phyloP scores from a whole-genome alignment of 2,797 vertebrate genomes.

The Spheniscus humboldti region DNA sequence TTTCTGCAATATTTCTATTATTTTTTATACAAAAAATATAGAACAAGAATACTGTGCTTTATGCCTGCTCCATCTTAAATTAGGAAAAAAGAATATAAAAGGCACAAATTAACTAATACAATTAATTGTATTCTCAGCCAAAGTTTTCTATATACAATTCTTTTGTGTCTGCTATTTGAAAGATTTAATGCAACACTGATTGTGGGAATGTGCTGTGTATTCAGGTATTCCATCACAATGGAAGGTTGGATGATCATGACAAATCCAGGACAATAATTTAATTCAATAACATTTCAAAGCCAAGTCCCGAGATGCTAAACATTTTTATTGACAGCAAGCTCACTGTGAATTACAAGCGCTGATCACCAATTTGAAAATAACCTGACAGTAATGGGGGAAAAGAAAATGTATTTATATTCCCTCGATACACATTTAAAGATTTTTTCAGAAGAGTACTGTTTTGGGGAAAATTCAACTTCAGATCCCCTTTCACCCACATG shows the following conservation, averaged over 20 bases:
- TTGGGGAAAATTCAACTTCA: neutral
- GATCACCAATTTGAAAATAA: neutral
- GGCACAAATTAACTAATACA: constrained; percentile 36
- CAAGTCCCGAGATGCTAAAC: neutral
- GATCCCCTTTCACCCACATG: neutral
- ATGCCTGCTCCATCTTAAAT: constrained; percentile 27
- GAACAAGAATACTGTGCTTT: neutral
- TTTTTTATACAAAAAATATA: neutral
- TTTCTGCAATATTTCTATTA: too few relatives aligned
- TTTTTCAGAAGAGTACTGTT: neutral
- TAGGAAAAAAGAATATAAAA: neutral
- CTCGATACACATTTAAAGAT: neutral
- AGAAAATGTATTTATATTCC: neutral
- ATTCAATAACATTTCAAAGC: neutral
- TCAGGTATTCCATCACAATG: neutral
- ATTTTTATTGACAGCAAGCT: neutral
- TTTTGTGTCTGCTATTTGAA: neutral
- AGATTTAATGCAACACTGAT: neutral
- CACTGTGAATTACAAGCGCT: neutral
- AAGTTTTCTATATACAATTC: constrained; percentile 11
- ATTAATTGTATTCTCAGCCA: constrained; percentile 13
- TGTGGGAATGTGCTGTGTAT: neutral
- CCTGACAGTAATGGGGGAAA: neutral
- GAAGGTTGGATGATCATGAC: neutral
- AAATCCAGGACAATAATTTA: neutral